Evolutionary conservation across 2,113 vertebrate genomes (phyloP).

Genomic region (Myiozetetes cayanensis): DNA sequence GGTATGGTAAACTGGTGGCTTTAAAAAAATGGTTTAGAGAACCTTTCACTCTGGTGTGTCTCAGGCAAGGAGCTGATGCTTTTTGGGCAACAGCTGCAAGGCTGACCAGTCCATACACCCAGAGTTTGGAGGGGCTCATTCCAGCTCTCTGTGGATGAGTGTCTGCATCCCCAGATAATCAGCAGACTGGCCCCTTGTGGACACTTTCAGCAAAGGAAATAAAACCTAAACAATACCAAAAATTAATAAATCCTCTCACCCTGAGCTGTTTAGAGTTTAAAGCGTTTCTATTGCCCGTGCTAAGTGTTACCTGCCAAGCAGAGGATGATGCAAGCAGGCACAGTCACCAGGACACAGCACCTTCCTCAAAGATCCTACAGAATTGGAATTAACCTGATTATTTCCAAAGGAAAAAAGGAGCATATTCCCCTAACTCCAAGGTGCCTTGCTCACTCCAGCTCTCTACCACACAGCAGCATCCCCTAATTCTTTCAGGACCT

Average conservation of each 20-base stretch:
- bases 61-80: not conserved
- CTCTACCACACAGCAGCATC: not conserved
- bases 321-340: not conserved
- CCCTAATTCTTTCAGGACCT: not conserved
- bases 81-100: fast-evolving
- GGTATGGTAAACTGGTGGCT: not conserved
- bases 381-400: not conserved
- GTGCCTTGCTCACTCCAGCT: not conserved
- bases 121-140: not conserved
- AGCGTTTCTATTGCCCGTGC: fast-evolving
- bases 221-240: not conserved
- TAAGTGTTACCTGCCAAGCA: not conserved
- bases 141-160: not conserved
- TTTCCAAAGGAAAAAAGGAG: not conserved
- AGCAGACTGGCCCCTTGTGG: slow-evolving; percentile 37
- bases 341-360: not conserved
- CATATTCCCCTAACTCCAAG: not conserved
- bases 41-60: not conserved
- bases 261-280: not conserved
- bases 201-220: slow-evolving; percentile 18
- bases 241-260: not conserved
- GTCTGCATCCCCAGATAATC: not conserved
- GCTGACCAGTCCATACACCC: fast-evolving
- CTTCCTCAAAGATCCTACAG: not conserved
- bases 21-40: not conserved